Percentiles rank a stretch among this genome's conserved stretches.
Conservation (phyloP, 2,113 vertebrate species). For the Sinocyclocheilus anophthalmus region DNA sequence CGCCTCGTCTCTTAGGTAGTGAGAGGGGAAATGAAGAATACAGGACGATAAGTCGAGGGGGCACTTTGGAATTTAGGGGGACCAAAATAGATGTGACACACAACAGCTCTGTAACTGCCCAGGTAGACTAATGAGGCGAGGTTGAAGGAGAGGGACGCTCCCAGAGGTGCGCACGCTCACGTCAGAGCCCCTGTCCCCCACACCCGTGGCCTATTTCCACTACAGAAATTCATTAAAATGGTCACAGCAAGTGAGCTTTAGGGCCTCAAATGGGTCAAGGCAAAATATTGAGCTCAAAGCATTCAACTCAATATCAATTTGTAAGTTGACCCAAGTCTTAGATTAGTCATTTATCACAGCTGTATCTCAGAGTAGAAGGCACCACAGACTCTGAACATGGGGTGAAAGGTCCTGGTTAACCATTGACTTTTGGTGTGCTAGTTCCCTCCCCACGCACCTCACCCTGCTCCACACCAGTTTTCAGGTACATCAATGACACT, state of each 20-base stretch:
- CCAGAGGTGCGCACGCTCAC: constrained; percentile 48
- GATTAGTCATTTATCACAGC: constrained; percentile 1
- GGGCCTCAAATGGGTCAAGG: constrained; percentile 49
- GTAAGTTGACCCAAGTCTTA: neutral
- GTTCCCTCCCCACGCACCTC: neutral
- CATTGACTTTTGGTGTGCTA: neutral
- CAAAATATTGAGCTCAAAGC: constrained; percentile 39
- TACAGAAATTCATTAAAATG: constrained; percentile 47
- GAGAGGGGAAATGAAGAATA: constrained; percentile 41
- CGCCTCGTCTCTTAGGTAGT: constrained; percentile 54
- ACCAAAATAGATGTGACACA: constrained; percentile 69
- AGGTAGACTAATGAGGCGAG: constrained; percentile 72
- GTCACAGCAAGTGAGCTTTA: constrained; percentile 8
- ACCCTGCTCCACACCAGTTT: neutral
- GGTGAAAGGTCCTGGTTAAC: neutral
- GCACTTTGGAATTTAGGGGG: constrained; percentile 45
- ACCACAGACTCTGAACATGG: neutral
- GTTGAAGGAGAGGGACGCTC: constrained; percentile 58
- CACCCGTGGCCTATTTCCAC: constrained; percentile 68
- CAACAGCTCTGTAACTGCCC: constrained; percentile 55
- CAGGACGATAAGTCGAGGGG: constrained; percentile 26
- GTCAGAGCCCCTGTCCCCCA: constrained; percentile 60
- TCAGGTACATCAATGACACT: neutral
- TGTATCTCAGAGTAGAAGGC: neutral
- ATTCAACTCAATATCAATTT: constrained; percentile 6